These are phyloP conservation scores for Holothuria scabra DNA, from an alignment of 53 echinoderm and acorn worm genomes.

Conservation along the genomic window DNA sequence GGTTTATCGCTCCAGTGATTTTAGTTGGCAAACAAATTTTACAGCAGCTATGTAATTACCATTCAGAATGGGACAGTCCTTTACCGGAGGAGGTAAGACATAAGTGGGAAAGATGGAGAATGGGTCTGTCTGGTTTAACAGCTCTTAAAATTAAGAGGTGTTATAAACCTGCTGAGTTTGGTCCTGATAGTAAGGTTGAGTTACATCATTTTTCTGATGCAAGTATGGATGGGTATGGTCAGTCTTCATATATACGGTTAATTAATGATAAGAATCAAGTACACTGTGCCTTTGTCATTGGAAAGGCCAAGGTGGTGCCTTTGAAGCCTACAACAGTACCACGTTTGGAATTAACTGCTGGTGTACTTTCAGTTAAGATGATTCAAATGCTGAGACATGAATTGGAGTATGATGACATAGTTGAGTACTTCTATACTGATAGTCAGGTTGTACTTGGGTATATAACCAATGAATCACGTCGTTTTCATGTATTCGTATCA, in stretches of 20 bases:
- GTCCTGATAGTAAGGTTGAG: conserved; percentile 22
- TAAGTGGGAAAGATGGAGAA: conserved; percentile 35
- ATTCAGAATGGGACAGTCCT: conserved; percentile 50
- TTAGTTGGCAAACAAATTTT: conserved; percentile 58
- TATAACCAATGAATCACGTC: conserved; percentile 57
- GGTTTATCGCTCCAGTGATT: conserved; percentile 58
- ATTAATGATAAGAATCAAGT: conserved; percentile 46
- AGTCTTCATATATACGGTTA: conserved; percentile 61
- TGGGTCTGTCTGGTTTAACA: not conserved
- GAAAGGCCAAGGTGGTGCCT: conserved; percentile 64
- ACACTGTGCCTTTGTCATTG: conserved; percentile 62
- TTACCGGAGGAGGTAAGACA: conserved; percentile 42
- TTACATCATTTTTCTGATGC: no score
- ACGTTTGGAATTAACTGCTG: conserved; percentile 63
- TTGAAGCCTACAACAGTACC: conserved; percentile 55
- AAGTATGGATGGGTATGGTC: no score
- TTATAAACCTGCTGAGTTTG: conserved; percentile 33
- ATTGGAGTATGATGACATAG: conserved; percentile 37
- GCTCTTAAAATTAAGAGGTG: not conserved
- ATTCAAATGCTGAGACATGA: conserved; percentile 37
- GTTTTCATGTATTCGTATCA: conserved; percentile 60
- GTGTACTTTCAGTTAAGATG: conserved; percentile 54
- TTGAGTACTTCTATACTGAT: conserved; percentile 65
- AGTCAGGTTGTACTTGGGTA: conserved; percentile 62
- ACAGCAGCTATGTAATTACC: conserved; percentile 36